These are phyloP conservation scores for Cyphomyrus discorhynchus DNA, from an alignment of 2,113 vertebrate species.

Conservation along the genomic window DNA sequence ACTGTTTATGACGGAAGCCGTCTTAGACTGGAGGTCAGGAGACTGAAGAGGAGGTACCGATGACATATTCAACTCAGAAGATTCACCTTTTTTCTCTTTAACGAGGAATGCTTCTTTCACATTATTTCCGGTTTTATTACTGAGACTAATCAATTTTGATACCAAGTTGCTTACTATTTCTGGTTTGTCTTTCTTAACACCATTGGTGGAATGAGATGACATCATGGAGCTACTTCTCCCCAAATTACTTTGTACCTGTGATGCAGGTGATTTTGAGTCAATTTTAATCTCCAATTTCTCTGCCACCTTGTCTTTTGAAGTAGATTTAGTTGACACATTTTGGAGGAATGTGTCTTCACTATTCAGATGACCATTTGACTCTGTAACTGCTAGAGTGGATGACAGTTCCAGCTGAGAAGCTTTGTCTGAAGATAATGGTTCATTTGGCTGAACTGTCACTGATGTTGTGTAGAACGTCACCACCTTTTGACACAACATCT, in stretches of 20 bases:
- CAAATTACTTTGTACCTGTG: conserved; percentile 44
- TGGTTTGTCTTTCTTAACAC: conserved; percentile 50
- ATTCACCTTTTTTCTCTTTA: conserved; percentile 38
- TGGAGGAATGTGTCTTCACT: conserved; percentile 30
- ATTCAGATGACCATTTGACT: conserved; percentile 47
- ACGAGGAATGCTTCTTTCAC: conserved; percentile 41
- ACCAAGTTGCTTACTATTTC: conserved; percentile 56
- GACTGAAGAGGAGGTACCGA: conserved; percentile 51
- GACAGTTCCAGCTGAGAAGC: conserved; percentile 24
- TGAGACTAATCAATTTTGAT: conserved; percentile 67
- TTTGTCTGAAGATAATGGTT: conserved; percentile 12
- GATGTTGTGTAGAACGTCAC: conserved; percentile 20
- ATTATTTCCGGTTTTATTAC: conserved; percentile 64
- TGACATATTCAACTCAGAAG: conserved; percentile 49
- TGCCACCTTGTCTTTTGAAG: conserved; percentile 53
- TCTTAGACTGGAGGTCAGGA: conserved; percentile 53
- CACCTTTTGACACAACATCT: conserved; percentile 27
- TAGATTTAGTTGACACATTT: conserved; percentile 17
- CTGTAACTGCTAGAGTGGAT: conserved; percentile 32
- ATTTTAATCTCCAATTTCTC: conserved; percentile 31
- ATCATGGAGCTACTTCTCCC: conserved; percentile 50
- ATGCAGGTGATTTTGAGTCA: conserved; percentile 43
- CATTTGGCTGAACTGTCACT: conserved; percentile 23
- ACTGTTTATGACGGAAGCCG: conserved; percentile 24
- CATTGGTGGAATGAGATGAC: conserved; percentile 44